Percentiles rank a stretch among this genome's conserved stretches.
phyloP scores from a whole-genome alignment of 2,113 vertebrate genomes.

The Elgaria multicarinata region DNA sequence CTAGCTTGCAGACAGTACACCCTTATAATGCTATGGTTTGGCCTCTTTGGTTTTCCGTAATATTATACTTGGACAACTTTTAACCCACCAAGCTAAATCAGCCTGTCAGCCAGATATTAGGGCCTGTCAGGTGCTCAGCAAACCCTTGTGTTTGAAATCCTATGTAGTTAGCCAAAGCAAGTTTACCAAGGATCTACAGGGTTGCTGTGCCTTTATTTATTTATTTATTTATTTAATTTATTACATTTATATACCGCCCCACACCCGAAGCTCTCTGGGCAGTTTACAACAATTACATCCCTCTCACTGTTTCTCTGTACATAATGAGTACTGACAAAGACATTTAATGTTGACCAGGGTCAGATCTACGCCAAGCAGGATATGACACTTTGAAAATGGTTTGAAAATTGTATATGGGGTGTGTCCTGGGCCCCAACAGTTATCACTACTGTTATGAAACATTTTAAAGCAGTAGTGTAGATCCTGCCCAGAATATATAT shows the following conservation, averaged over 20 bases:
- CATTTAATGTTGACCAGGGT: neutral
- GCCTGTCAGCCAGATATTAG: neutral
- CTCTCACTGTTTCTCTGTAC: neutral
- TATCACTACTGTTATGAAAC: too few species aligned
- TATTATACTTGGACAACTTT: constrained; percentile 42
- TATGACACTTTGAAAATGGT: too few species aligned
- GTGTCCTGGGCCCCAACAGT: too few species aligned
- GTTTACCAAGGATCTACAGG: neutral
- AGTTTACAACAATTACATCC: too few species aligned
- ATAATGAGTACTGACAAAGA: neutral
- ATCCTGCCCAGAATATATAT: too few species aligned
- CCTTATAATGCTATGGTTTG: neutral
- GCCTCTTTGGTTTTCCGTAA: constrained; percentile 22
- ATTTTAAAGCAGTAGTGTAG: too few species aligned
- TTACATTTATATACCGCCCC: too few species aligned
- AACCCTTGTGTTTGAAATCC: neutral
- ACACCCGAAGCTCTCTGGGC: too few species aligned
- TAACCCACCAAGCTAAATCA: neutral
- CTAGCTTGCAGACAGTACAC: neutral
- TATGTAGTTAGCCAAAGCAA: neutral
- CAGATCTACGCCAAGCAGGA: too few species aligned
- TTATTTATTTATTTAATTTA: too few species aligned
- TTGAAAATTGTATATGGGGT: too few species aligned
- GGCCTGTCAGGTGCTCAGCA: neutral
- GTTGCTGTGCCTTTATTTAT: neutral